Conservation (phyloP, 2,113 vertebrate species). For the Colinus virginianus region DNA sequence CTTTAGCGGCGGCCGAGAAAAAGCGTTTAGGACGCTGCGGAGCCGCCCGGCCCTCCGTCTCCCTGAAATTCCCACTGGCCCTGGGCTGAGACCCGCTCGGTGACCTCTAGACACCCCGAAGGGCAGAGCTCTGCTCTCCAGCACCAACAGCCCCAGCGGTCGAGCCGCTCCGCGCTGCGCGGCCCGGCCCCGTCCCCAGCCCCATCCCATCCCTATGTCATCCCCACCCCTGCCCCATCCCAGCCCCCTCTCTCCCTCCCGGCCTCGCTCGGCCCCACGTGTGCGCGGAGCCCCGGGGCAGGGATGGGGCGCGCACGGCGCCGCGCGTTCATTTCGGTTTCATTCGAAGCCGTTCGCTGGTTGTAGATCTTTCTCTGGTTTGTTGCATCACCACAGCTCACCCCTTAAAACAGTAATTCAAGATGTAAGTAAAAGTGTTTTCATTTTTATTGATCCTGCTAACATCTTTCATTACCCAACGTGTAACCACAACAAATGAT, state of each 20-base stretch:
- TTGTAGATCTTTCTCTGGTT: slow-evolving; percentile 67
- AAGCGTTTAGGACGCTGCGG: background rate
- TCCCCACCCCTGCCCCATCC: background rate
- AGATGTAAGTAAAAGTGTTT: slow-evolving; percentile 85
- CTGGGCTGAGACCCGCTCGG: slow-evolving; percentile 11
- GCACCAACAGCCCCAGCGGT: background rate
- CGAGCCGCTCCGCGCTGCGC: background rate
- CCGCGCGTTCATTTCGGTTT: background rate
- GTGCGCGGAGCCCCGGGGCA: background rate
- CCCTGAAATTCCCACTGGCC: slow-evolving; percentile 29
- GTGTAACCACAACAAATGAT: slow-evolving; percentile 83
- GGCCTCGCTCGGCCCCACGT: background rate
- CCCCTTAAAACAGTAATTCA: slow-evolving; percentile 82
- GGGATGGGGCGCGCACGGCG: background rate
- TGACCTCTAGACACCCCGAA: slow-evolving; percentile 38
- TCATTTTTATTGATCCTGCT: slow-evolving; percentile 84
- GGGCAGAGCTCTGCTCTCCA: background rate
- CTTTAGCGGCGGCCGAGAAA: background rate
- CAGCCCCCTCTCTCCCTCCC: background rate
- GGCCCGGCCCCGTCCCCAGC: background rate
- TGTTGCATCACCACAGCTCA: slow-evolving; percentile 60
- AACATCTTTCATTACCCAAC: slow-evolving; percentile 85
- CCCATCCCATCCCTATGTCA: background rate
- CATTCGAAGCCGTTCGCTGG: slow-evolving; percentile 14
- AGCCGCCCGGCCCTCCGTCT: background rate